Percentiles rank a stretch among this genome's conserved stretches.
Conservation (phyloP, 2,797 vertebrate species). For the Myotis findleyi region DNA sequence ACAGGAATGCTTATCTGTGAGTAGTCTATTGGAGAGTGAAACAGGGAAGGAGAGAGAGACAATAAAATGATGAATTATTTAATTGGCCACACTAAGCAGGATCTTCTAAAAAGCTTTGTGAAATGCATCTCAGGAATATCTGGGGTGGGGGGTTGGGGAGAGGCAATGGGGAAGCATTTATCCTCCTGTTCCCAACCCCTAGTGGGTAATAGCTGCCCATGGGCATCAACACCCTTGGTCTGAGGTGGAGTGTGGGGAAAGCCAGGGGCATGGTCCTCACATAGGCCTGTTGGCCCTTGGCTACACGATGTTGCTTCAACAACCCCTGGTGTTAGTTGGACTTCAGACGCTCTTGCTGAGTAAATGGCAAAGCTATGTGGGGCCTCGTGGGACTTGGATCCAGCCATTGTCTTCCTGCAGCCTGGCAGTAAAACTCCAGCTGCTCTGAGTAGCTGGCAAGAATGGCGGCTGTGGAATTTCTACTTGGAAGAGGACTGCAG, state of each 20-base stretch:
- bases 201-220: neutral
- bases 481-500: neutral
- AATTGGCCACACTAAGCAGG: neutral
- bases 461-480: neutral
- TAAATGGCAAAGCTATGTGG: neutral
- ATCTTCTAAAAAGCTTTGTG: neutral
- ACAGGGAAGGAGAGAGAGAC: neutral
- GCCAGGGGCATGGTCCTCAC: neutral
- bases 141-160: no score
- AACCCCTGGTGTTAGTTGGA: neutral
- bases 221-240: no score
- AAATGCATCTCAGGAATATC: neutral
- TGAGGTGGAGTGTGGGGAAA: neutral
- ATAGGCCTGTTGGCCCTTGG: neutral
- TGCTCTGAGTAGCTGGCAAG: neutral
- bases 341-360: neutral
- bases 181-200: neutral
- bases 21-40: neutral
- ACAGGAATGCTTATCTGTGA: neutral
- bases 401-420: neutral
- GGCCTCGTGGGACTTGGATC: neutral
- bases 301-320: neutral
- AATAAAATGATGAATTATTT: neutral
- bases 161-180: neutral
- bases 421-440: neutral